Evolutionary conservation across 2,797 vertebrate genomes (phyloP), one percentile per base, ranked within the genome.

Genomic region (Chiroxiphia lanceolata): DNA sequence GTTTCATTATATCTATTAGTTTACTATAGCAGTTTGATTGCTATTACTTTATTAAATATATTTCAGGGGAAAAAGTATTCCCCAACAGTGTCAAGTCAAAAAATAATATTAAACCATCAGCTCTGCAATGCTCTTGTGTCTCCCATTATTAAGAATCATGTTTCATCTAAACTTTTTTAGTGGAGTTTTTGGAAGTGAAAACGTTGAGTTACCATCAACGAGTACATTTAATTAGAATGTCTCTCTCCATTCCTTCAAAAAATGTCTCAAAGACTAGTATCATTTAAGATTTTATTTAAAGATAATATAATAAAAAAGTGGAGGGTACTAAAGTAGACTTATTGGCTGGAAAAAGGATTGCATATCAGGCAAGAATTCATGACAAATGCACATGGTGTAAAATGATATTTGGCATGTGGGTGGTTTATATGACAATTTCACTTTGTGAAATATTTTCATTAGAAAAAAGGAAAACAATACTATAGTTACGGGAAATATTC

Each of bases 121-220:
- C 76, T 92, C 70, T 89, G 71, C 68, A 74, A 78, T 91, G 64
- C 92, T 88, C 84, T 87, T 94, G 88, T 89, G 91, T 78, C 78
- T 91, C 70, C 67, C 67, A 87, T 95, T 95, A 97, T 96, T 97
- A 94, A 95, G 95, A 94, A 87, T 93, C 93, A 91, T 97, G 83
- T 95, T 97, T 97, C 94, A 96, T 96, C 78, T 85, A 59, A 87
- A 95, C 59, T 87, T 68, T 94, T 94, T 88, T 63, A 89, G 69
- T 89, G 85, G 50, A 83, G 22, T 60, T 90, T 92, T 74, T 86
- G 42, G 51, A 87, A 91, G 20, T 29, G 31, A 84, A 93, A 90
- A 44, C 48, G 38, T 81, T 91, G n/a, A 34, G n/a, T 72, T 90
- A 74, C 80, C 69, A 51, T 81, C 18, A 68, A 71, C 56, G 48